Base-by-base conservation (phyloP, 2,888 invertebrate species). In the Eupithecia inturbata region DNA sequence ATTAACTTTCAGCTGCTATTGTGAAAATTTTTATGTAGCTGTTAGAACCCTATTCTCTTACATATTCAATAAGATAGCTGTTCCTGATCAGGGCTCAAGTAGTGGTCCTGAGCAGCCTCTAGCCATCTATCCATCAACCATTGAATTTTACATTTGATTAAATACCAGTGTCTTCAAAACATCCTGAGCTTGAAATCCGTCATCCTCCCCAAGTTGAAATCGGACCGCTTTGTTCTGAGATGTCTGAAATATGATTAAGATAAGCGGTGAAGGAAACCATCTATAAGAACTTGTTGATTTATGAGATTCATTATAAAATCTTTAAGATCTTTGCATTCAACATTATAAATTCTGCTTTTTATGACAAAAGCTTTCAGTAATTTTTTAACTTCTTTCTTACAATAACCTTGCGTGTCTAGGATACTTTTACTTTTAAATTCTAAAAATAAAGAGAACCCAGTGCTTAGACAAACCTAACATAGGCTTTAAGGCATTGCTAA, bases 261-360 rank as follows among this genome's bases (percentile, higher is more conserved):
- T 75, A 67, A 67, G 76, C 39, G 45, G 70, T 68, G 67, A 71
- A 71, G 68, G 70, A 78, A 75, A 72, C 57, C 62, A 74, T 77
- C 74, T 66, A 67, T 49, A 64, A 70, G 67, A 76, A 73, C 71
- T 66, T 72, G 62, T 68, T 77, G 77, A 79, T 73, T 77, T 69
- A 75, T 67, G 72, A 67, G 57, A 72, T 63, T 75, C 63, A 39
- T 74, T 71, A 60, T 67, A 66, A 67, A 70, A 69, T 69, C 60
- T 57, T 66, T 70, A 68, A 73, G 73, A 74, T 74, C 71, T 72
- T 71, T 73, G 5, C 22, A 14, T 57, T 26, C 57, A 14, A 57
- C 12, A 57, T 57, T 57, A 10, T 49, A 22, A 53, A 72, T 76
- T 67, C 26, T n/a, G 14, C 14, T 57, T 57, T 57, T 57, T 57